Percentiles rank a stretch among this genome's conserved stretches.
phyloP scores from a whole-genome alignment of 2,113 vertebrate species.

The Apaloderma vittatum region DNA sequence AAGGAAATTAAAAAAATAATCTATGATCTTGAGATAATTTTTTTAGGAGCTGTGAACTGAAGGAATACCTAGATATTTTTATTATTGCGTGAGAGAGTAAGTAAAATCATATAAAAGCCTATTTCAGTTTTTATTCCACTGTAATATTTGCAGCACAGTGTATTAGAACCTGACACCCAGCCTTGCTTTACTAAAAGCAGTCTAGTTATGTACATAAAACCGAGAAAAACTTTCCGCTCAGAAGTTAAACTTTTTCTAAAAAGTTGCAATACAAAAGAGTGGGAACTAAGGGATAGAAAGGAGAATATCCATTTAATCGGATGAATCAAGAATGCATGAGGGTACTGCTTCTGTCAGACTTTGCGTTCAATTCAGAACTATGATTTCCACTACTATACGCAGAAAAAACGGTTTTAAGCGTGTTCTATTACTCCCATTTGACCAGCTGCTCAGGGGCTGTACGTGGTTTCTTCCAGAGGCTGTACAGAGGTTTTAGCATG shows the following conservation, averaged over 20 bases:
- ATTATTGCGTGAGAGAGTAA: background rate
- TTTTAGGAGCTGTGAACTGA: background rate
- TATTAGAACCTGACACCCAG: background rate
- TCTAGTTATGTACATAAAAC: fast-evolving
- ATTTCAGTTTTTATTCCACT: background rate
- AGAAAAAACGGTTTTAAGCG: background rate
- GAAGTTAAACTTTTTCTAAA: background rate
- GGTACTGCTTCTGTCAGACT: background rate
- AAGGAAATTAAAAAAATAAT: background rate
- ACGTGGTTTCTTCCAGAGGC: background rate
- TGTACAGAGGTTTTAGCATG: background rate
- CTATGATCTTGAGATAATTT: background rate
- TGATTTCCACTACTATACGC: background rate
- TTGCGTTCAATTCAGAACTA: background rate
- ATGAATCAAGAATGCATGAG: background rate
- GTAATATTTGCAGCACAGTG: background rate
- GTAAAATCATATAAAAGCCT: background rate
- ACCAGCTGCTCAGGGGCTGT: background rate
- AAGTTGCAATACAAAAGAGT: background rate
- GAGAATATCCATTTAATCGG: background rate
- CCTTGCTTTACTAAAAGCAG: background rate
- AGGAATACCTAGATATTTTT: background rate
- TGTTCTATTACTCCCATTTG: background rate
- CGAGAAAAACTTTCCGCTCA: background rate
- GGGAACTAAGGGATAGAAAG: background rate